Percentiles rank a stretch among this genome's conserved stretches.
phyloP scores from a whole-genome alignment of 2,888 invertebrate species.

The Parascotia fuliginaria region DNA sequence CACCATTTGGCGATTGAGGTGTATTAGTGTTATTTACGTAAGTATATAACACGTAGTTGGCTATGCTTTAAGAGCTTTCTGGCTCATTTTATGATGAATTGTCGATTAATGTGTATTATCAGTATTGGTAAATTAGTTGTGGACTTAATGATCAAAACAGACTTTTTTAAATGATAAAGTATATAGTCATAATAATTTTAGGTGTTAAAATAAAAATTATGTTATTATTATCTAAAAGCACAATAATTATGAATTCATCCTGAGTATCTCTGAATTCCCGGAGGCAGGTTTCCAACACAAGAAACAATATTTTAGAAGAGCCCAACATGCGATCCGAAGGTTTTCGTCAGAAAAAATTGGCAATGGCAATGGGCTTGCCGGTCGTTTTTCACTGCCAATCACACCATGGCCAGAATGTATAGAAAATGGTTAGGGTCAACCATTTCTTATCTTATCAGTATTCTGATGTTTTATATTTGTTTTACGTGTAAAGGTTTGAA shows the following conservation, averaged over 20 bases:
- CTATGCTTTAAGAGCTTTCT: too few relatives aligned
- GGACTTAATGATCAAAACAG: too few relatives aligned
- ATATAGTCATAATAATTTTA: too few relatives aligned
- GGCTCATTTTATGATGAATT: too few relatives aligned
- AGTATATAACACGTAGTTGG: neutral
- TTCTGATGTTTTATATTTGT: constrained; percentile 25
- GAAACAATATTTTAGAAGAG: constrained; percentile 37
- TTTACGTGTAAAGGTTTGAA: constrained; percentile 1
- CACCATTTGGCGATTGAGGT: neutral
- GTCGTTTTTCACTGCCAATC: constrained; percentile 53
- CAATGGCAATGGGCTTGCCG: constrained; percentile 30
- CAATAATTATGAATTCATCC: constrained; percentile 14
- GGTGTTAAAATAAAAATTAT: too few relatives aligned
- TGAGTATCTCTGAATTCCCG: constrained; percentile 19
- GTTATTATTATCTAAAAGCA: neutral
- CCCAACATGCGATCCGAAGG: constrained; percentile 30
- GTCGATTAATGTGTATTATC: too few relatives aligned
- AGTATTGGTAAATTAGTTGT: too few relatives aligned
- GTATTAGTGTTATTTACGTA: neutral
- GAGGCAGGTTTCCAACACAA: constrained; percentile 35
- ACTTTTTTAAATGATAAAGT: too few relatives aligned
- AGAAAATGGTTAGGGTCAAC: constrained; percentile 33
- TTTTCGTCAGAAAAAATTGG: constrained; percentile 39
- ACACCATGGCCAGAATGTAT: constrained; percentile 38
- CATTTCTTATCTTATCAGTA: constrained; percentile 36